Percentiles rank a stretch among this genome's conserved stretches.
These are phyloP conservation scores for Todiramphus chloris DNA, from an alignment of 2,113 vertebrate species.

Conservation along the genomic window DNA sequence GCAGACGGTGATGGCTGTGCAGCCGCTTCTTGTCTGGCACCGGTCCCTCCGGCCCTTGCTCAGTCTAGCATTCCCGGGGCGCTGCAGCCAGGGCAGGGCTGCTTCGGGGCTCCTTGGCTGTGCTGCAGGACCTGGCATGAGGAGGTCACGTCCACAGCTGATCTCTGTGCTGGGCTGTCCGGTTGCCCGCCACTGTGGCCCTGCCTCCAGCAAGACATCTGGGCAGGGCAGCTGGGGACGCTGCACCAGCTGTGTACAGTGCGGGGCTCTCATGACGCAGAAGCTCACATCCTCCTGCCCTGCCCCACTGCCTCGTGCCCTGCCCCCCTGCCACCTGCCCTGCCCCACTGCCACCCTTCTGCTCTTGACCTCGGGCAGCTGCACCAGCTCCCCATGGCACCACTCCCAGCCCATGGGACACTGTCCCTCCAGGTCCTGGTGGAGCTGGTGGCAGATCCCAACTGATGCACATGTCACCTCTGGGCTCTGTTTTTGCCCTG, in stretches of 20 bases:
- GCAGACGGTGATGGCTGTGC: background rate
- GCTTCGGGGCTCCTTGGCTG: background rate
- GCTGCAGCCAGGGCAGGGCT: background rate
- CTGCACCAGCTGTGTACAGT: fast-evolving
- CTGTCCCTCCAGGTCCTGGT: background rate
- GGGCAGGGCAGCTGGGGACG: background rate
- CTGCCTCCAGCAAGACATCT: background rate
- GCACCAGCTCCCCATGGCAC: fast-evolving
- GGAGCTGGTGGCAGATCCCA: background rate
- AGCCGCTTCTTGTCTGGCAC: background rate
- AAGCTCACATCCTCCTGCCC: background rate
- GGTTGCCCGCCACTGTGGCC: fast-evolving
- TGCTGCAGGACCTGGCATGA: background rate
- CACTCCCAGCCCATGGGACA: background rate
- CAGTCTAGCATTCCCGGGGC: background rate
- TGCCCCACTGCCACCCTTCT: background rate
- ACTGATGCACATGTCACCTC: fast-evolving
- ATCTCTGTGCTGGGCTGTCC: background rate
- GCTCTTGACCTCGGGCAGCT: background rate
- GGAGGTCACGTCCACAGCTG: background rate
- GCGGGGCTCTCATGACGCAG: background rate
- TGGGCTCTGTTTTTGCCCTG: background rate
- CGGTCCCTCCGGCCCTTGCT: background rate
- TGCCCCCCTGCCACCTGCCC: background rate
- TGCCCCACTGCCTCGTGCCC: background rate